Percentiles rank a stretch among this genome's conserved stretches.
Conservation (phyloP, 2,888 invertebrate species). For the Herminia tarsipennalis region DNA sequence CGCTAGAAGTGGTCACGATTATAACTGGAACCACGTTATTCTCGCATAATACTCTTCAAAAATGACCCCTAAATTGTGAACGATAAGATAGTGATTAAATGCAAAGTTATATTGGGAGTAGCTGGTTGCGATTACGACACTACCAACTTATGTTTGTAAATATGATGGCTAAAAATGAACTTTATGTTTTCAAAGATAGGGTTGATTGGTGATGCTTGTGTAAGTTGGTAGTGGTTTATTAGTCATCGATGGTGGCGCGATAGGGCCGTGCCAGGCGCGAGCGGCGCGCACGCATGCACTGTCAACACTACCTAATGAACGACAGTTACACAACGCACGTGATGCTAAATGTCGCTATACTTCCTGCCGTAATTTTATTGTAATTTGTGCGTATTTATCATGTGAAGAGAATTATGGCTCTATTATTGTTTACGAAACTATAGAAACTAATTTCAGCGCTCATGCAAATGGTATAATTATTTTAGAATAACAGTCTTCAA, state of each 20-base stretch:
- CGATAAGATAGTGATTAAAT: conserved; percentile 51
- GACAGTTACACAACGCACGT: conserved; percentile 84
- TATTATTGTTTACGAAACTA: conserved; percentile 49
- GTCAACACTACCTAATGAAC: conserved; percentile 85
- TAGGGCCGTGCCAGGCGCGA: conserved; percentile 79
- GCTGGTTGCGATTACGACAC: conserved; percentile 63
- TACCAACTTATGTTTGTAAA: conserved; percentile 46
- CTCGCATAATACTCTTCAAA: conserved; percentile 33
- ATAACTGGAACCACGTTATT: conserved; percentile 55
- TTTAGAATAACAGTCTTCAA: too few relatives aligned
- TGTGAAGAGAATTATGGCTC: conserved; percentile 76
- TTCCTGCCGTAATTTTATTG: conserved; percentile 78
- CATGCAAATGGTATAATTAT: conserved; percentile 12
- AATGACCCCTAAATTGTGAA: conserved; percentile 46
- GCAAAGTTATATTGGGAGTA: conserved; percentile 55
- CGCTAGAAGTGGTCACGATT: conserved; percentile 82
- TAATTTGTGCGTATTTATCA: conserved; percentile 85
- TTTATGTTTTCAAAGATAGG: conserved; percentile 28
- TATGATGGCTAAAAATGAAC: conserved; percentile 15
- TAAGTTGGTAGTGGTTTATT: conserved; percentile 69
- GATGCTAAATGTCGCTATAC: conserved; percentile 79
- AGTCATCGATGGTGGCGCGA: conserved; percentile 85
- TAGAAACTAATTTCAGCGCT: conserved; percentile 22
- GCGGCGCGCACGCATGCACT: conserved; percentile 82
- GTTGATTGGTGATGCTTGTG: conserved; percentile 30